Evolutionary conservation across 2,113 vertebrate genomes (phyloP).

Genomic region (Tachysurus vachellii): DNA sequence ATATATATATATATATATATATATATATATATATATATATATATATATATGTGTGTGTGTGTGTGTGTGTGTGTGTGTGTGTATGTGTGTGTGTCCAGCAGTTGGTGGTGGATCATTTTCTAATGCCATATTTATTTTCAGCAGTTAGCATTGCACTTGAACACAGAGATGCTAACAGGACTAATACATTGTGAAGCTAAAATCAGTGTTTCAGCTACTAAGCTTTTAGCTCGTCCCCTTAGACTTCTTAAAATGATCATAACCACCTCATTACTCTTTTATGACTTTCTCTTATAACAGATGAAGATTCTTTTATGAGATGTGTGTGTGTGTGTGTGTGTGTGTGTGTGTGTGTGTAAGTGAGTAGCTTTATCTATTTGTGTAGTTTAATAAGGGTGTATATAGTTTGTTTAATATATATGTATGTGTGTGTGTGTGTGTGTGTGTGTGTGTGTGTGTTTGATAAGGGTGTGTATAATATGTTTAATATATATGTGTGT

Average conservation of each 20-base stretch:
- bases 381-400: neutral
- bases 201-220: neutral
- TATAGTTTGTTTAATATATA: neutral
- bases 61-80: neutral
- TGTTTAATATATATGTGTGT: too few relatives aligned
- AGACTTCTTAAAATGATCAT: neutral
- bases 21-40: too few relatives aligned
- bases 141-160: neutral
- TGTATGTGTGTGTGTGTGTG: neutral
- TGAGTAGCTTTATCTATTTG: neutral
- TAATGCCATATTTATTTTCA: neutral
- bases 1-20: too few relatives aligned
- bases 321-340: neutral
- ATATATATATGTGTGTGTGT: too few relatives aligned
- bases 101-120: neutral
- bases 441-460: too few relatives aligned
- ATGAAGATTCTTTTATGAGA: neutral
- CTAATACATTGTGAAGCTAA: neutral
- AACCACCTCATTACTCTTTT: conserved; percentile 1
- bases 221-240: neutral
- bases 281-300: conserved; percentile 6
- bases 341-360: neutral
- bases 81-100: neutral
- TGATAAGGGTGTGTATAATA: neutral
- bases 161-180: neutral